These are phyloP conservation scores for Limosa lapponica DNA, from an alignment of 2,797 vertebrate genomes.

Conservation along the genomic window DNA sequence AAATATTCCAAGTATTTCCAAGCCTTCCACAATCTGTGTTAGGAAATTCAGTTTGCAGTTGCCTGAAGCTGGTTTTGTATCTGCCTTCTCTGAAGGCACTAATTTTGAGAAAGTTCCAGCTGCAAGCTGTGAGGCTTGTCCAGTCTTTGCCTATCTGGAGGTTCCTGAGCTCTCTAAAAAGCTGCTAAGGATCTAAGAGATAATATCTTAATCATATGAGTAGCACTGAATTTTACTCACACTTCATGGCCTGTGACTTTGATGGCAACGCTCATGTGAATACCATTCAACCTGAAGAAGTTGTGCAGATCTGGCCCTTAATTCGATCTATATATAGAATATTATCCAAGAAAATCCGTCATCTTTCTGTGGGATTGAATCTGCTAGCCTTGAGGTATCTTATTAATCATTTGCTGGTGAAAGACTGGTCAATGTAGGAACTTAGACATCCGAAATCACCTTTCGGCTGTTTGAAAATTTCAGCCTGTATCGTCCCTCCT, in stretches of 20 bases:
- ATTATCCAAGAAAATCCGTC: not conserved
- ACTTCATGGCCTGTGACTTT: not conserved
- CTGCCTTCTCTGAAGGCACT: not conserved
- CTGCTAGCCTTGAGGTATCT: not conserved
- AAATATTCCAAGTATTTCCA: not conserved
- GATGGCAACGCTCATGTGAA: not conserved
- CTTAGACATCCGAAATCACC: not conserved
- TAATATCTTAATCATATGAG: not conserved
- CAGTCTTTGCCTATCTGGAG: not conserved
- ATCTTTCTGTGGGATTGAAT: not conserved
- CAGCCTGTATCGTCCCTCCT: not conserved
- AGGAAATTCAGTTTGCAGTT: not conserved
- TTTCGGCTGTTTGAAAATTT: not conserved
- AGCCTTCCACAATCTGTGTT: not conserved
- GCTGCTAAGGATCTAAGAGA: not conserved
- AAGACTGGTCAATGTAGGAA: not conserved
- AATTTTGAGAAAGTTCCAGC: not conserved
- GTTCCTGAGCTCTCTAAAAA: not conserved
- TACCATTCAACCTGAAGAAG: not conserved
- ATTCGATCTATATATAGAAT: not conserved
- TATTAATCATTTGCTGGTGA: not conserved
- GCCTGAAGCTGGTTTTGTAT: not conserved
- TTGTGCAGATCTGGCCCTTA: not conserved
- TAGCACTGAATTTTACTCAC: not conserved
- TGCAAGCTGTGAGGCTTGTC: not conserved